Evolutionary conservation across 2,888 invertebrate species (phyloP), one percentile per base, ranked within the genome.

Genomic region (Strigamia maritima): DNA sequence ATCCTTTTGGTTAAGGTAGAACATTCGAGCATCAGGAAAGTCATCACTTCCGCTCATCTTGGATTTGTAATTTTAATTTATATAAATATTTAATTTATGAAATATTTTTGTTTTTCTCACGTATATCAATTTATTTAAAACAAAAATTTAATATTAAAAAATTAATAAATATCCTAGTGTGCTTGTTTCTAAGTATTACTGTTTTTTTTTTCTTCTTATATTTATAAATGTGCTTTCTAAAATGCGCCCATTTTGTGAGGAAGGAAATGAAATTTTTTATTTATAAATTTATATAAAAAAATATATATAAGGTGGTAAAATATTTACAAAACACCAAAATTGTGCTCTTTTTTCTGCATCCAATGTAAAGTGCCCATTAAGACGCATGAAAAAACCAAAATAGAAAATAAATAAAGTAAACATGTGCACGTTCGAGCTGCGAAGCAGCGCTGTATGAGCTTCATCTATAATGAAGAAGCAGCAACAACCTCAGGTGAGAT

Each of bases 1-100:
- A 77, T 80, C 80, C 80, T 80, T 80, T 79, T 80, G 80, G 80
- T 80, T 60, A 80, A 80, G 80, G 80, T 78, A 80, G 80, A 80
- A 80, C 79, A 80, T 80, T 80, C 79, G 77, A 65, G 78, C 78
- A 65, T 78, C 78, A 78, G 78, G 78, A 35, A 70, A 70, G 70
- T 70, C 70, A 70, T n/a, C 70, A 70, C 26, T 70, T 24, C 70
- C 28, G 70, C 70, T 70, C 70, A 70, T 70, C 70, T 70, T 70
- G 70, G 70, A 70, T 70, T 70, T 70, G 70, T 70, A 70, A 28
- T 70, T 54, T 70, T 70, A 70, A 70, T 70, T 28, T 70, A 70
- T 22, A 24, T n/a, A 65, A 12, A 28, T 70, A 54, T 54, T 70
- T 70, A 70, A 70, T 70, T 28, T 70, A 70, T 70, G 70, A 70